phyloP scores from a whole-genome alignment of 2,797 vertebrate species.

The Trichosurus vulpecula region DNA sequence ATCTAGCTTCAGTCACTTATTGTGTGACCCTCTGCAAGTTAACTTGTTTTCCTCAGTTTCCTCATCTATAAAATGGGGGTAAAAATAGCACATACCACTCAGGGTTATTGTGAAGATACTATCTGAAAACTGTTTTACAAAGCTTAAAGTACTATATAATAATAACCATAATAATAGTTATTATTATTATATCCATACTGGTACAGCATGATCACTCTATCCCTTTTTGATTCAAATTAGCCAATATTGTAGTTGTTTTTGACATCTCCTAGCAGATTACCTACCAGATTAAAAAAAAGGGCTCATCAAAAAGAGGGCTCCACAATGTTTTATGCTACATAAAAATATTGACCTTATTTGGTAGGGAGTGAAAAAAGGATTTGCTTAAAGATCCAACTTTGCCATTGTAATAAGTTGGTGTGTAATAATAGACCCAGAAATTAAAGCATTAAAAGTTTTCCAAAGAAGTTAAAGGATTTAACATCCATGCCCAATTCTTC shows the following conservation, averaged over 20 bases:
- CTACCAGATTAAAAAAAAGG: too few species aligned
- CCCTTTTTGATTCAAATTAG: neutral
- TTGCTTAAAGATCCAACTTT: neutral
- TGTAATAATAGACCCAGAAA: neutral
- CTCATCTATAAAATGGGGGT: neutral
- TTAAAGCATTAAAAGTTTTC: neutral
- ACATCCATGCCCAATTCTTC: neutral
- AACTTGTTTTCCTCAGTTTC: neutral
- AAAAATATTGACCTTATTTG: neutral
- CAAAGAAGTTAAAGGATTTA: neutral
- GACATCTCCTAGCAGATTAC: too few species aligned
- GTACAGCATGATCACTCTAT: neutral
- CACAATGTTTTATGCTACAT: neutral
- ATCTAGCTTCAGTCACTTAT: neutral
- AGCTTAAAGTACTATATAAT: neutral
- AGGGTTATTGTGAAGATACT: neutral
- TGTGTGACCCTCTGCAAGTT: neutral
- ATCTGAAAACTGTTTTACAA: neutral
- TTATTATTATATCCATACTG: neutral
- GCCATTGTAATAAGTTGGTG: neutral
- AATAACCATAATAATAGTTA: neutral
- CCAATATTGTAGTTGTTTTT: too few species aligned
- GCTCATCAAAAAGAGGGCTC: too few species aligned
- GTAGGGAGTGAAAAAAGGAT: neutral
- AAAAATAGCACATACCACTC: neutral